These are phyloP conservation scores for Drosophila burlai DNA, from an alignment of 1,140 invertebrate species.

Conservation along the genomic window DNA sequence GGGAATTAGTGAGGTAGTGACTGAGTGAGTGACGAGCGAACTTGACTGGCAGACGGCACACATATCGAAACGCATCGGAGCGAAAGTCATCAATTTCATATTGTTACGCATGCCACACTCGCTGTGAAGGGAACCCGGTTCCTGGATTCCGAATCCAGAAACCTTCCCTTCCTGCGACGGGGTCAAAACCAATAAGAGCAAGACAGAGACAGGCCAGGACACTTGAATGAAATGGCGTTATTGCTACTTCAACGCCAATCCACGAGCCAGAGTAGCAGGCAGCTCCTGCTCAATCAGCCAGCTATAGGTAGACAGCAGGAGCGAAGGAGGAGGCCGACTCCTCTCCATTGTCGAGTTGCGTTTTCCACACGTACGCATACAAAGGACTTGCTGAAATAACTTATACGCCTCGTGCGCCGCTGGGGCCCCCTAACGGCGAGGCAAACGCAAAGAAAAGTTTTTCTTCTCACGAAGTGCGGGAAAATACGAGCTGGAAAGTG, in stretches of 20 bases:
- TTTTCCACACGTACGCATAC: constrained; percentile 84
- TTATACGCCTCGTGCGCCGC: constrained; percentile 77
- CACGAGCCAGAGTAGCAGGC: constrained; percentile 31
- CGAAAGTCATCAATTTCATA: constrained; percentile 84
- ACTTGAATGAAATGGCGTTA: constrained; percentile 82
- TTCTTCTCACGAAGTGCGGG: constrained; percentile 31
- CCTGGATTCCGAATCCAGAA: not conserved
- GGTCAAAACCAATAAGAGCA: constrained; percentile 73
- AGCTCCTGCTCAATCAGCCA: constrained; percentile 72
- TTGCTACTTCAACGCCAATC: constrained; percentile 79
- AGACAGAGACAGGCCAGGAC: constrained; percentile 54
- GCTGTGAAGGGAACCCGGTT: constrained; percentile 2
- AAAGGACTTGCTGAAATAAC: constrained; percentile 82
- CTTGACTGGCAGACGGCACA: constrained; percentile 60
- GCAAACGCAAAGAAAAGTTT: constrained; percentile 66
- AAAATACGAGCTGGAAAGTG: not conserved
- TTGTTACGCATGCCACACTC: constrained; percentile 80
- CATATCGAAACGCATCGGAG: constrained; percentile 78
- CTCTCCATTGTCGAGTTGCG: constrained; percentile 28
- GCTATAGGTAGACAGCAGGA: constrained; percentile 24
- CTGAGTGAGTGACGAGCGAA: constrained; percentile 32
- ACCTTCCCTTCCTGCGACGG: not conserved
- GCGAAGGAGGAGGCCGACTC: not conserved
- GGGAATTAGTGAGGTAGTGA: constrained; percentile 49
- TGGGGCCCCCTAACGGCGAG: constrained; percentile 25